Percentiles rank a stretch among this genome's conserved stretches.
phyloP scores from a whole-genome alignment of 2,888 invertebrate species.

The Microplitis manilae region DNA sequence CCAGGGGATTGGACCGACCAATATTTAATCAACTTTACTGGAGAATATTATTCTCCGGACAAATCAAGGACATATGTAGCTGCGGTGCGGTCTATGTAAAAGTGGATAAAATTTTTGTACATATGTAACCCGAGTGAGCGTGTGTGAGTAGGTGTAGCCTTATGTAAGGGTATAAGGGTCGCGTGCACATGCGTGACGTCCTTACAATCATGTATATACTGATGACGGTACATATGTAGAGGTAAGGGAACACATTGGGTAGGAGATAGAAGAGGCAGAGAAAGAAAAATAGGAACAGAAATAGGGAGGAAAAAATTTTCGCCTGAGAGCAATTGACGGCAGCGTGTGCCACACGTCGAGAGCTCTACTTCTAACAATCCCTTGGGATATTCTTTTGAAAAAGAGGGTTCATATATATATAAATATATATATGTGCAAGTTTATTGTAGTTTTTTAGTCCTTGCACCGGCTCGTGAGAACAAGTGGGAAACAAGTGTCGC shows the following conservation, averaged over 20 bases:
- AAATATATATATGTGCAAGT: conserved; percentile 23
- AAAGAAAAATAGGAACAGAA: conserved; percentile 1
- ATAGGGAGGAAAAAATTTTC: conserved; percentile 32
- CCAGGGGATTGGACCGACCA: conserved; percentile 56
- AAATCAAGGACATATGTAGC: conserved; percentile 70
- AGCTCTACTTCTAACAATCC: conserved; percentile 50
- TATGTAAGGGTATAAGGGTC: conserved; percentile 32
- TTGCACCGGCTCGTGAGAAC: conserved; percentile 62
- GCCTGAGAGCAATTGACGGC: conserved; percentile 45
- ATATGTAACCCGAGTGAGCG: not conserved
- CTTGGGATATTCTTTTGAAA: conserved; percentile 52
- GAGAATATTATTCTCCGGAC: conserved; percentile 68
- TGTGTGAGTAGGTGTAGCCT: conserved; percentile 45
- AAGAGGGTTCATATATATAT: conserved; percentile 50
- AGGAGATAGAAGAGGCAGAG: conserved; percentile 22
- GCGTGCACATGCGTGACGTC: conserved; percentile 28
- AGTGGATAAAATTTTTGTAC: conserved; percentile 34
- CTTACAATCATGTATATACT: conserved; percentile 10
- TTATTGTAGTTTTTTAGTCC: conserved; percentile 30
- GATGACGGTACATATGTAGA: conserved; percentile 25
- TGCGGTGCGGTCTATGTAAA: conserved; percentile 52
- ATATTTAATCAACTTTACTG: conserved; percentile 70
- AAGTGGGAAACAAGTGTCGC: conserved; percentile 67
- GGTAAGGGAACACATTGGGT: conserved; percentile 9
- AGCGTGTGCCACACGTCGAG: conserved; percentile 48